Conservation (phyloP, 2,113 vertebrate genomes). For the Choloepus hoffmanni region DNA sequence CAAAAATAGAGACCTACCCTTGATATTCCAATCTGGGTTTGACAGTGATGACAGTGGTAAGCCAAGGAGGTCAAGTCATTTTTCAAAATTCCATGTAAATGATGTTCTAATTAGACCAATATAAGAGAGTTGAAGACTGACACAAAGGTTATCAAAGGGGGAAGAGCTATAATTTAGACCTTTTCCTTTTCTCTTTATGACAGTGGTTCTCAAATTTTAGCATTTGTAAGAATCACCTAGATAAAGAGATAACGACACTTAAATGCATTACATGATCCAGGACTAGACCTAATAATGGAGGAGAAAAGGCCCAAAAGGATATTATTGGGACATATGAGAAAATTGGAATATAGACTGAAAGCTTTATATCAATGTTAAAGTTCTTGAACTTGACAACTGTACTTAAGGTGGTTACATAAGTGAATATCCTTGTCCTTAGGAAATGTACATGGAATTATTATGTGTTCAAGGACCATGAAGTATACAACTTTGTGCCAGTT, state of each 20-base stretch:
- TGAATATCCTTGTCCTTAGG: too few relatives aligned
- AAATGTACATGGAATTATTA: too few relatives aligned
- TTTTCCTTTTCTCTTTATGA: background rate
- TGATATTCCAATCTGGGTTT: background rate
- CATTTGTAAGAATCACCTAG: background rate
- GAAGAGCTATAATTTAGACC: background rate
- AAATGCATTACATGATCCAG: too few relatives aligned
- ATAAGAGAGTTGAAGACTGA: conserved; percentile 4
- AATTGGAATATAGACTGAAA: too few relatives aligned
- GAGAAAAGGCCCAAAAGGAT: background rate
- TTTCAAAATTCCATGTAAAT: background rate
- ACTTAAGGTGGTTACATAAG: too few relatives aligned
- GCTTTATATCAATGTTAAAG: too few relatives aligned
- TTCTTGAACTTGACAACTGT: too few relatives aligned
- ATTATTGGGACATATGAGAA: too few relatives aligned
- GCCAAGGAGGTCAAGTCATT: background rate
- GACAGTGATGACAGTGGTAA: background rate
- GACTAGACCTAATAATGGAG: too few relatives aligned
- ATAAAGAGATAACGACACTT: too few relatives aligned
- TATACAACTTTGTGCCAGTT: too few relatives aligned
- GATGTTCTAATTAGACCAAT: background rate
- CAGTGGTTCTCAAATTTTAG: conserved; percentile 34
- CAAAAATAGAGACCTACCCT: background rate
- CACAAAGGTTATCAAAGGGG: background rate
- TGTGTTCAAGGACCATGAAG: too few relatives aligned